Evolutionary conservation across 2,888 invertebrate genomes (phyloP).

Genomic region (Helicoverpa assulta): DNA sequence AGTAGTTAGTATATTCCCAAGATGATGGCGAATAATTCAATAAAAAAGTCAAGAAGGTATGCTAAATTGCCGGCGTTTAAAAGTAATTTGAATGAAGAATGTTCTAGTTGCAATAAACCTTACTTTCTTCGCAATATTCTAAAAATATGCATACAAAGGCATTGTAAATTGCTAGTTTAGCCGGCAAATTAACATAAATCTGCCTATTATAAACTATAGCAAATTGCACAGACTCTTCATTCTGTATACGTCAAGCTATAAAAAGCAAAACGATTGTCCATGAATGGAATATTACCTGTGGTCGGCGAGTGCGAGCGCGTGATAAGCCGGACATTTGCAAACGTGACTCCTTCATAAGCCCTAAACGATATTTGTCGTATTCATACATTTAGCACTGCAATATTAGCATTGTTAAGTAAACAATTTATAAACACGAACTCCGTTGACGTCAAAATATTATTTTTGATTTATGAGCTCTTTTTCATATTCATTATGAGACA

Average conservation of each 20-base stretch:
- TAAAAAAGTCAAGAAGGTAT: neutral
- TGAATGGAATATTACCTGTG: slow-evolving; percentile 52
- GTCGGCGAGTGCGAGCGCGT: slow-evolving; percentile 34
- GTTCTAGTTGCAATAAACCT: slow-evolving; percentile 12
- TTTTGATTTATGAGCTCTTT: no score
- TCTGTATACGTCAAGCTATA: slow-evolving; percentile 37
- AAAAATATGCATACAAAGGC: slow-evolving; percentile 28
- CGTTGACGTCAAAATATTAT: neutral
- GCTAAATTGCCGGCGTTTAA: slow-evolving; percentile 5
- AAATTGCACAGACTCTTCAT: slow-evolving; percentile 27
- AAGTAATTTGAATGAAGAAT: slow-evolving; percentile 15
- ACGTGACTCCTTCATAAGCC: slow-evolving; percentile 56
- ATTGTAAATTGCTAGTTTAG: slow-evolving; percentile 16
- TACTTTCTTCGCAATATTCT: slow-evolving; percentile 12
- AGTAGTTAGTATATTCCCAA: neutral
- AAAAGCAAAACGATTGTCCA: slow-evolving; percentile 45
- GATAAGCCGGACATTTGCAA: slow-evolving; percentile 41
- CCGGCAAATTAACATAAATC: slow-evolving; percentile 46
- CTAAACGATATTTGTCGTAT: slow-evolving; percentile 23
- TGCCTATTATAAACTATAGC: slow-evolving; percentile 13
- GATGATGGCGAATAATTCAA: neutral
- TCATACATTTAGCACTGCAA: slow-evolving; percentile 23
- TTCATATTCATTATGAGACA: no score
- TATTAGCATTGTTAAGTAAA: slow-evolving; percentile 31
- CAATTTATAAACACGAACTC: slow-evolving; percentile 17